phyloP scores from a whole-genome alignment of 2,797 vertebrate species.

The Leuciscus waleckii region DNA sequence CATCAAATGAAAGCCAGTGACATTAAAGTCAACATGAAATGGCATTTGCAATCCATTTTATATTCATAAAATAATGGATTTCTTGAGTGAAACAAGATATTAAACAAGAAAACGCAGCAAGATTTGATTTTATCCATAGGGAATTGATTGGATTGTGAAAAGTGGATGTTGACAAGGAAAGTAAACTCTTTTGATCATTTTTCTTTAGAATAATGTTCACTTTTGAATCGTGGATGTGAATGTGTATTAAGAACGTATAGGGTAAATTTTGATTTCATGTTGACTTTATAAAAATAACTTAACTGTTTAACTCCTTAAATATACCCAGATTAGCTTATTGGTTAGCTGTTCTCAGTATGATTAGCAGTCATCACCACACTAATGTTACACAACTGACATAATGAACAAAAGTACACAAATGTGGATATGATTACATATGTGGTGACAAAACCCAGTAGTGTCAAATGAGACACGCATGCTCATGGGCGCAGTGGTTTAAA shows the following conservation, averaged over 20 bases:
- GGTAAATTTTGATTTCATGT: background rate
- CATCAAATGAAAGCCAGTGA: background rate
- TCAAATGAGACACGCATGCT: background rate
- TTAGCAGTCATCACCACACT: slow-evolving; percentile 11
- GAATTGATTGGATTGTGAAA: background rate
- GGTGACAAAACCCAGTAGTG: background rate
- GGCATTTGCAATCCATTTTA: background rate
- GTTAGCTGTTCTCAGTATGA: slow-evolving; percentile 20
- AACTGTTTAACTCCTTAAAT: background rate
- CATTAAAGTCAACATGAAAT: slow-evolving; percentile 7
- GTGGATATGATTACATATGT: background rate
- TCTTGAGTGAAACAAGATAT: background rate
- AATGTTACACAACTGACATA: background rate
- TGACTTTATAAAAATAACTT: slow-evolving; percentile 2
- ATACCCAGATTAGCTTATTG: background rate
- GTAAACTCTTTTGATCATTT: background rate
- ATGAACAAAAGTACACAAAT: slow-evolving; percentile 27
- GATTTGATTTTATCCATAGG: background rate
- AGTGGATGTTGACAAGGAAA: background rate
- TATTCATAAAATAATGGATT: background rate
- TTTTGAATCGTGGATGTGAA: too few species aligned
- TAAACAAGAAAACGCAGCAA: background rate
- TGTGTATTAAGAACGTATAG: background rate
- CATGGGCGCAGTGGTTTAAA: slow-evolving; percentile 11
- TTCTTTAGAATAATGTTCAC: background rate